Base-by-base conservation (phyloP, 2,888 invertebrate species). In the Ormyrus thymus region DNA sequence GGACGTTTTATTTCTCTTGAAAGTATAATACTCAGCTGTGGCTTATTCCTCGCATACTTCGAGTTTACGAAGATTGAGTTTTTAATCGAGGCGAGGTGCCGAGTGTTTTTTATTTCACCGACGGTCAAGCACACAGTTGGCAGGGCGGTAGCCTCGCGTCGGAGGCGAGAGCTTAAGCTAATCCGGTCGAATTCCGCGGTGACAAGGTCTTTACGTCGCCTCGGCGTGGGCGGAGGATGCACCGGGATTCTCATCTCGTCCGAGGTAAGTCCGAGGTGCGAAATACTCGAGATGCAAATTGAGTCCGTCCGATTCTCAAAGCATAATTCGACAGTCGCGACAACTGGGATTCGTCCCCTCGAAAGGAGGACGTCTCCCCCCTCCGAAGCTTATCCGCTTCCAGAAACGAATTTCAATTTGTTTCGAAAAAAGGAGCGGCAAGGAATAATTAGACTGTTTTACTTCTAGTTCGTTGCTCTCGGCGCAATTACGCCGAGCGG, bases 191-290 rank as follows among this genome's bases (percentile, higher is more conserved):
- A 50, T 61, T 59, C 45, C n/a, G 15, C 46, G 45, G 53, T 59
- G 72, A 72, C 72, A 62, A 62, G 62, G 68, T 59, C 68, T 68
- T 68, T 68, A 15, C 53, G 59, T 53, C 59, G 53, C 53, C 9
- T 68, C 43, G 1, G 51, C 46, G 66, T 53, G 45, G 61, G 68
- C 59, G 53, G 51, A 53, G 15, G 65, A 10, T 29, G 3, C 6
- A 7, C 66, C 29, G 29, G 48, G 46, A 48, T 56, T 48, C 29
- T 65, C 56, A 56, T 64, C 56, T 9, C 13, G 51, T 4, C 8
- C 15, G 8, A 7, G 8, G n/a, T 29, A 68, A 51, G 43, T 7
- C 59, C 45, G 53, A 51, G 46, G 61, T 55, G 51, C 15, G 68
- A 76, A 59, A 55, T 61, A n/a, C n/a, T 43, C 55, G 15, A 59